These are phyloP conservation scores for Telmatochromis bifrenatus DNA, from an alignment of 2,113 vertebrate species.

Conservation along the genomic window DNA sequence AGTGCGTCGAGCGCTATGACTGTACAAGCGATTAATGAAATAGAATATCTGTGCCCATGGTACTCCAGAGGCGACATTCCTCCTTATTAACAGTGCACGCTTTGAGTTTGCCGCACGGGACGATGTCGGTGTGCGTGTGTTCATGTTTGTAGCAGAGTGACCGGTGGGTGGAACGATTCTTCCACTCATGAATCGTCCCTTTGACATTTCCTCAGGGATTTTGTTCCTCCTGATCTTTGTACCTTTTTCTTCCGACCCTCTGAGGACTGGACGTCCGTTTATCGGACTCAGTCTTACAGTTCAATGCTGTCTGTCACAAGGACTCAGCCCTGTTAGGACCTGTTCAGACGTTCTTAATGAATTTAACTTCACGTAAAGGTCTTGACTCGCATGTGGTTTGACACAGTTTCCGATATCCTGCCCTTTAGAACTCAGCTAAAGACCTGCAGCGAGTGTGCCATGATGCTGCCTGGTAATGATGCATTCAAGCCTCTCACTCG, in stretches of 20 bases:
- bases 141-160: not conserved
- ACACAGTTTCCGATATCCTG: not conserved
- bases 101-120: fast-evolving
- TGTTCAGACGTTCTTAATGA: not conserved
- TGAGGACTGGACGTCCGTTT: not conserved
- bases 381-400: not conserved
- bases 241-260: not conserved
- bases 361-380: not conserved
- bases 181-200: not conserved
- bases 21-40: not conserved
- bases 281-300: fast-evolving
- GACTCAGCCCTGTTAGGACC: not conserved
- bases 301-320: not conserved
- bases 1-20: fast-evolving
- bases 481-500: not conserved
- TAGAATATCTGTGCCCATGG: not conserved
- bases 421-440: not conserved
- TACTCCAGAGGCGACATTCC: not conserved
- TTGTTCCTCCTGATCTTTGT: not conserved
- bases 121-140: not conserved
- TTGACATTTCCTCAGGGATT: not conserved
- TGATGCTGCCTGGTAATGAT: not conserved
- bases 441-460: not conserved
- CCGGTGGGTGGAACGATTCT: not conserved
- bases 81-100: not conserved